Evolutionary conservation across 2,797 vertebrate species (phyloP), one percentile per base, ranked within the genome.

Genomic region (Craterocephalus amniculus): DNA sequence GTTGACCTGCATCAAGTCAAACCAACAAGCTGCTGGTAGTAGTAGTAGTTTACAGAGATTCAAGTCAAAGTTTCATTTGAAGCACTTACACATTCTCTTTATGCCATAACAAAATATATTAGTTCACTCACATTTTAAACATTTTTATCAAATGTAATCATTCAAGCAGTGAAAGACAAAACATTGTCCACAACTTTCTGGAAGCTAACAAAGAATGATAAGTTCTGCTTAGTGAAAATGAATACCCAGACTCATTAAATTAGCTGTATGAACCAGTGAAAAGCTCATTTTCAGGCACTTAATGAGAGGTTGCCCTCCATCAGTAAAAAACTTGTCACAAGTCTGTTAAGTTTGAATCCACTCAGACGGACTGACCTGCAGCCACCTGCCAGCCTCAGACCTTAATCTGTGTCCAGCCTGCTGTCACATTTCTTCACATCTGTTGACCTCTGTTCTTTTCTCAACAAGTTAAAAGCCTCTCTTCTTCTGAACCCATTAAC

Each of bases 341-440:
- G 35, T 60, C 36, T 27, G 26, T 3, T 10, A 31, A n/a, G 45
- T 31, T 29, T 62, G 38, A 31, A 55, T 16, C 43, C 38, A 16
- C 31, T 43, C 10, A 57, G 26, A 43, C 35, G 12, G 13, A 20
- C 10, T 56, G 59, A 62, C 58, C 68, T 70, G 51, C 61, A 55
- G 52, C 57, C 68, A 62, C 52, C 68, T 34, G 49, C 52, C 45
- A 31, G 32, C 51, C 40, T 20, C 58, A 62, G 36, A 56, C 59
- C 68, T 63, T 70, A 70, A 70, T 70, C 68, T 54, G 51, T 20
- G 14, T 48, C 34, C 52, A 32, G 22, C 35, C 59, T 70, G 68
- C 40, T 48, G 29, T 38, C 11, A 4, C 49, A 22, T 4, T 9
- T 52, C 62, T 8, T 36, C 38, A 18, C 29, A n/a, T 32, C 60